A percentile compares a stretch with the other conserved stretches of the same genome.
Evolutionary conservation across 2,888 invertebrate genomes (phyloP).

Genomic region (Saturnia japonica): DNA sequence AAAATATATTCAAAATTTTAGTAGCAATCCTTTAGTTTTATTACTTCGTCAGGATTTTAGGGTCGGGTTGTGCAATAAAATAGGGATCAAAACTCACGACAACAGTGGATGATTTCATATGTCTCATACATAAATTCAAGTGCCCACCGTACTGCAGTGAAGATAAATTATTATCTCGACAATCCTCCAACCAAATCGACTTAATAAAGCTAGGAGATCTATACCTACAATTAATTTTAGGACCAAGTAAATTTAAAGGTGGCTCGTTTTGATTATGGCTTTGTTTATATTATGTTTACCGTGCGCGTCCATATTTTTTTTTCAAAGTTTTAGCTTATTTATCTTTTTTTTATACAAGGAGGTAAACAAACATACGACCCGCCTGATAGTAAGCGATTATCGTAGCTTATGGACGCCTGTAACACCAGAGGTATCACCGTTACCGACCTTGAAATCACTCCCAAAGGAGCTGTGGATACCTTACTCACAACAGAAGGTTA

Average conservation of each 20-base stretch:
- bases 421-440: no score
- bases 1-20: conserved; percentile 2
- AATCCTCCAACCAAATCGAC: background rate
- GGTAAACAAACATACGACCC: no score
- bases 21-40: conserved; percentile 9
- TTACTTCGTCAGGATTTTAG: conserved; percentile 5
- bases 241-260: background rate
- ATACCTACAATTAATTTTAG: background rate
- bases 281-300: no score
- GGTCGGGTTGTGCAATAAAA: conserved; percentile 13
- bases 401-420: no score
- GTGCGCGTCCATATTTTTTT: no score
- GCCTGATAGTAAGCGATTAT: no score
- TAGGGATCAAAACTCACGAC: conserved; percentile 1
- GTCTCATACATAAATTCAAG: background rate
- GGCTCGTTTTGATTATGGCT: background rate
- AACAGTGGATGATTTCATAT: background rate
- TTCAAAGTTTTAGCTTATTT: no score
- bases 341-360: no score
- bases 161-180: background rate
- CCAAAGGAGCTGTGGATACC: no score
- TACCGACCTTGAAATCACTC: no score
- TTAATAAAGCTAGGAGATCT: background rate
- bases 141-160: background rate
- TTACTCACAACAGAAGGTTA: no score